These are phyloP conservation scores for Lymantria monacha DNA, from an alignment of 2,888 invertebrate genomes.

Conservation along the genomic window DNA sequence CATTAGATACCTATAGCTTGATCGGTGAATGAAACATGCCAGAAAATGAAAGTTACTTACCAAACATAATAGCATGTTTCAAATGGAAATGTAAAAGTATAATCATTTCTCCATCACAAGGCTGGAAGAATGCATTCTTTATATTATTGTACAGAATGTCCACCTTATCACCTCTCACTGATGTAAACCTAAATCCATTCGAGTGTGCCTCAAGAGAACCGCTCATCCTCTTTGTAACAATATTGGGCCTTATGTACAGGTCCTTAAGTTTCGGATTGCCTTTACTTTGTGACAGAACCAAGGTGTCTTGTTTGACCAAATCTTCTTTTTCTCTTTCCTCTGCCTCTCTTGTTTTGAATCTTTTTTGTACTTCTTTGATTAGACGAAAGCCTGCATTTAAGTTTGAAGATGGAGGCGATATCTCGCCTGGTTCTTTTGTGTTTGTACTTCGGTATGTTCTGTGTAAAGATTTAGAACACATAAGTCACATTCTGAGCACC, in stretches of 20 bases:
- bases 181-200: slow-evolving; percentile 98
- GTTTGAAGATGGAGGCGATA: slow-evolving; percentile 96
- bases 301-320: slow-evolving; percentile 98
- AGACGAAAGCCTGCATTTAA: slow-evolving; percentile 97
- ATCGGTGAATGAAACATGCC: too few relatives aligned
- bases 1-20: too few relatives aligned
- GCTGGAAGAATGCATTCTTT: slow-evolving; percentile 99
- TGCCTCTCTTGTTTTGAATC: slow-evolving; percentile 98
- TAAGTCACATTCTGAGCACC: neutral
- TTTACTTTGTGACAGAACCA: slow-evolving; percentile 96
- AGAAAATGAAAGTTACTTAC: slow-evolving; percentile 74
- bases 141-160: slow-evolving; percentile 99
- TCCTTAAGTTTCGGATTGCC: slow-evolving; percentile 99
- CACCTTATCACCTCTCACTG: slow-evolving; percentile 99
- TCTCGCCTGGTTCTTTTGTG: slow-evolving; percentile 97
- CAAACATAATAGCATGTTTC: slow-evolving; percentile 99
- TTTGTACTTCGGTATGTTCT: slow-evolving; percentile 98
- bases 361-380: slow-evolving; percentile 99
- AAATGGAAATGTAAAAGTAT: slow-evolving; percentile 99
- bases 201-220: slow-evolving; percentile 96
- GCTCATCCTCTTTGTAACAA: slow-evolving; percentile 97
- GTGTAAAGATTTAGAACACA: slow-evolving; percentile 38
- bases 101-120: slow-evolving; percentile 99
- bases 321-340: slow-evolving; percentile 99
- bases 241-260: slow-evolving; percentile 99